phyloP scores from a whole-genome alignment of 2,888 invertebrate genomes.

The Melikaiella ostensackeni region DNA sequence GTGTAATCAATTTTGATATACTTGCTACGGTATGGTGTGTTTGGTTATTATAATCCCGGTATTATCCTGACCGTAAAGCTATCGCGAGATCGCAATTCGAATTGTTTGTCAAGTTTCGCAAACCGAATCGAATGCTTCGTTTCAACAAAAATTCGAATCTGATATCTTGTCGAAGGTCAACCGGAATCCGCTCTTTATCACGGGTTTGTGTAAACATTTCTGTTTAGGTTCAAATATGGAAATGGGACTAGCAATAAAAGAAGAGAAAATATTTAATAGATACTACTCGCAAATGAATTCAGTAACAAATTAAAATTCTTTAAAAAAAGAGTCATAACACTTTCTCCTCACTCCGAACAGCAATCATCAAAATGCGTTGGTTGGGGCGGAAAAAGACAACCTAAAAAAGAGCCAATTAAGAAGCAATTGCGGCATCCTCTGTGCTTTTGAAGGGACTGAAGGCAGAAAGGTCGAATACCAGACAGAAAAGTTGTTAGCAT shows the following conservation, averaged over 20 bases:
- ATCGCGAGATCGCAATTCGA: constrained; percentile 19
- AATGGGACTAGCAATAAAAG: background rate
- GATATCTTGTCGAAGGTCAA: constrained; percentile 31
- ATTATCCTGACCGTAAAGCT: constrained; percentile 18
- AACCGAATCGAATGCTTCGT: constrained; percentile 21
- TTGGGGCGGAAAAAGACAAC: background rate
- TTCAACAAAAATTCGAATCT: constrained; percentile 5
- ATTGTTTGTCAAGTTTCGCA: constrained; percentile 24
- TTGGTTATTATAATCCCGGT: constrained; percentile 36
- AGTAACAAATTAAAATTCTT: background rate
- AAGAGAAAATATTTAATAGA: background rate
- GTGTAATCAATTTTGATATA: constrained; percentile 32
- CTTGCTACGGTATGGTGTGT: constrained; percentile 21
- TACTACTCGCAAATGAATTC: background rate
- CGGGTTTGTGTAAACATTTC: background rate
- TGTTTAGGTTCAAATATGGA: background rate
- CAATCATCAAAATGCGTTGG: constrained; percentile 17
- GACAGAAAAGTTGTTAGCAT: too few species aligned
- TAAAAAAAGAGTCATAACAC: background rate
- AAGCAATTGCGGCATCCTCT: background rate
- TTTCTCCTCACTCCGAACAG: constrained; percentile 4
- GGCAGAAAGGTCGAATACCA: too few species aligned
- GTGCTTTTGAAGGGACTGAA: constrained; percentile 5
- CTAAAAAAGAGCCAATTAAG: constrained; percentile 15
- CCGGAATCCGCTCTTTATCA: background rate